Evolutionary conservation across 2,888 invertebrate genomes (phyloP).

Genomic region (Heteropelma amictum): DNA sequence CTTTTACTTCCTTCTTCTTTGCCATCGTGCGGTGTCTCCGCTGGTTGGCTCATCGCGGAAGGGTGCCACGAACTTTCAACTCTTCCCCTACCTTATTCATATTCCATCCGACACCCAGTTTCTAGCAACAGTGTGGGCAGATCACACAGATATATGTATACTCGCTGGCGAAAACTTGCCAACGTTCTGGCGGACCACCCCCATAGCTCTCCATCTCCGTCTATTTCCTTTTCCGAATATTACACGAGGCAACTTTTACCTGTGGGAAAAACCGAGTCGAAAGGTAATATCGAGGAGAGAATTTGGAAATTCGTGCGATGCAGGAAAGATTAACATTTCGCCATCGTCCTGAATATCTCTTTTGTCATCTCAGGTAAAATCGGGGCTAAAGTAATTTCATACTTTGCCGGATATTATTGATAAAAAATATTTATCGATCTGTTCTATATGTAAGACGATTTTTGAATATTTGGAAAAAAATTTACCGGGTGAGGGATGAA

Average conservation of each 20-base stretch:
- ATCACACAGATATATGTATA: not conserved
- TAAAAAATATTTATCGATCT: no score
- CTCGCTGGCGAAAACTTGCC: constrained; percentile 54
- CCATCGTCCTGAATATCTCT: no score
- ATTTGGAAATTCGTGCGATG: no score
- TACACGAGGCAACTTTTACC: not conserved
- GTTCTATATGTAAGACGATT: no score
- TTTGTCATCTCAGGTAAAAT: no score
- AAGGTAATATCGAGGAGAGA: not conserved
- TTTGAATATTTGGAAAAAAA: no score
- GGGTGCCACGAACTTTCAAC: constrained; percentile 64
- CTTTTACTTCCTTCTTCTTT: constrained; percentile 4
- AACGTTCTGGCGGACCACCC: constrained; percentile 61
- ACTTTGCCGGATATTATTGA: no score
- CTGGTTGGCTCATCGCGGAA: constrained; percentile 20
- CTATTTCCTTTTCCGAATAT: not conserved
- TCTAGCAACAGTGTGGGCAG: constrained; percentile 50
- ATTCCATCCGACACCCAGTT: constrained; percentile 60
- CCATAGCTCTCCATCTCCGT: not conserved
- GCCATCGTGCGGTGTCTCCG: constrained; percentile 1
- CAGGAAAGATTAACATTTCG: no score
- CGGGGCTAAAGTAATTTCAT: no score
- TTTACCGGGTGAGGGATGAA: no score
- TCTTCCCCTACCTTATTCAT: constrained; percentile 62
- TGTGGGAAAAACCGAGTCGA: not conserved